These are phyloP conservation scores for Glaucopsyche alexis DNA, from an alignment of 2,888 invertebrate genomes.

Conservation along the genomic window DNA sequence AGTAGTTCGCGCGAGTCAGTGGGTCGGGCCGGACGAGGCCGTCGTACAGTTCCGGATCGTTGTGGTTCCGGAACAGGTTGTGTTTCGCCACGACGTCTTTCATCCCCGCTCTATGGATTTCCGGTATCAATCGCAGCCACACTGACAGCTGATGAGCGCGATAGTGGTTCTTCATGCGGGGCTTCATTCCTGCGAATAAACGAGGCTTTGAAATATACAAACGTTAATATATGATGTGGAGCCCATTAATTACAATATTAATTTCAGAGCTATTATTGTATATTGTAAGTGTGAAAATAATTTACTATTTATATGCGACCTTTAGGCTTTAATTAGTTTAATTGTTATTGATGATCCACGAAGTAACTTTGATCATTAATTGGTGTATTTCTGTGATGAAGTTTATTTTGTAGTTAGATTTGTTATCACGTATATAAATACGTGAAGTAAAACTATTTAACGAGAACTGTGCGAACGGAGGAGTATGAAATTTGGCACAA, in stretches of 20 bases:
- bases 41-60: constrained; percentile 93
- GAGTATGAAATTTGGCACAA: too few species aligned
- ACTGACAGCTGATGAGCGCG: constrained; percentile 97
- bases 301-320: not conserved
- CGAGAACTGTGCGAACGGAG: too few species aligned
- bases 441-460: too few species aligned
- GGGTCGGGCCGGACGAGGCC: constrained; percentile 93
- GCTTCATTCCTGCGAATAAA: constrained; percentile 89
- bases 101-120: constrained; percentile 93
- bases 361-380: too few species aligned
- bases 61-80: constrained; percentile 94
- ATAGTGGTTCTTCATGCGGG: constrained; percentile 96
- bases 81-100: constrained; percentile 93
- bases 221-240: not conserved
- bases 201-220: not conserved
- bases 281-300: not conserved
- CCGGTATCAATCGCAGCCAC: constrained; percentile 96
- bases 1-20: constrained; percentile 83
- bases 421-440: too few species aligned
- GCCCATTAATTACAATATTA: not conserved
- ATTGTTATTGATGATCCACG: not conserved
- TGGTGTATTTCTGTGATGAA: too few species aligned
- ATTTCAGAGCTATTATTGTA: not conserved
- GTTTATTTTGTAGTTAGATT: too few species aligned
- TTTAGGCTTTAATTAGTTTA: not conserved